phyloP scores from a whole-genome alignment of 2,888 invertebrate genomes.

The Conops quadrifasciatus region DNA sequence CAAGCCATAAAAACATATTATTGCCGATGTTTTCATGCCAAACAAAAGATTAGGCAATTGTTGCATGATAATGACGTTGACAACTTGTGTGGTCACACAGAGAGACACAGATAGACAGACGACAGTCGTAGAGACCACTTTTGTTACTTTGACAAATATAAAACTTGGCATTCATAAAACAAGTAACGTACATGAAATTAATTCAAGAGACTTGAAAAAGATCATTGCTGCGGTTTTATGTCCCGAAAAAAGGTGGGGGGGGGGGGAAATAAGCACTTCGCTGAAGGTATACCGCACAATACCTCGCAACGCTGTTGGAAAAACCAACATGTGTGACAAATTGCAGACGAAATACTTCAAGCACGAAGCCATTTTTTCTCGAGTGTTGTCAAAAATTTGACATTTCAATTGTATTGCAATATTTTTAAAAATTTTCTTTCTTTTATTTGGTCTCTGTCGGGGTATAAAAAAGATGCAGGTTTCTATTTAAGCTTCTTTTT shows the following conservation, averaged over 20 bases:
- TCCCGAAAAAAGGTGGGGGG: too few species aligned
- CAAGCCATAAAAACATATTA: conserved; percentile 23
- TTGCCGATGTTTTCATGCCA: not conserved
- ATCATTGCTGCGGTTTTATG: too few species aligned
- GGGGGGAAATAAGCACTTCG: too few species aligned
- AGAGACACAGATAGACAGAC: not conserved
- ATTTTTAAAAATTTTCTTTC: not conserved
- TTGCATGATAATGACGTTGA: conserved; percentile 2
- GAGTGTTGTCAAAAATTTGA: not conserved
- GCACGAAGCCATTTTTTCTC: not conserved
- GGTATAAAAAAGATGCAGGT: too few species aligned
- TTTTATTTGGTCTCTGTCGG: not conserved
- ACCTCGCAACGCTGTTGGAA: not conserved
- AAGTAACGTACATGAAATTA: conserved; percentile 17
- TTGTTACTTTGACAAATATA: too few species aligned
- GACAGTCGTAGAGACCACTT: too few species aligned
- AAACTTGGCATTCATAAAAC: not conserved
- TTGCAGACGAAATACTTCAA: not conserved
- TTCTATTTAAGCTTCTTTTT: not conserved
- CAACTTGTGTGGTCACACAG: conserved; percentile 25
- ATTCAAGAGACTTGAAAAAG: not conserved
- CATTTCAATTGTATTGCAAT: not conserved
- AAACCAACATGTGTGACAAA: not conserved
- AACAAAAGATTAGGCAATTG: conserved; percentile 26
- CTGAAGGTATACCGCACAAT: too few species aligned